Percentiles rank a stretch among this genome's conserved stretches.
phyloP scores from a whole-genome alignment of 1,140 invertebrate species.

The Colletes gigas region DNA sequence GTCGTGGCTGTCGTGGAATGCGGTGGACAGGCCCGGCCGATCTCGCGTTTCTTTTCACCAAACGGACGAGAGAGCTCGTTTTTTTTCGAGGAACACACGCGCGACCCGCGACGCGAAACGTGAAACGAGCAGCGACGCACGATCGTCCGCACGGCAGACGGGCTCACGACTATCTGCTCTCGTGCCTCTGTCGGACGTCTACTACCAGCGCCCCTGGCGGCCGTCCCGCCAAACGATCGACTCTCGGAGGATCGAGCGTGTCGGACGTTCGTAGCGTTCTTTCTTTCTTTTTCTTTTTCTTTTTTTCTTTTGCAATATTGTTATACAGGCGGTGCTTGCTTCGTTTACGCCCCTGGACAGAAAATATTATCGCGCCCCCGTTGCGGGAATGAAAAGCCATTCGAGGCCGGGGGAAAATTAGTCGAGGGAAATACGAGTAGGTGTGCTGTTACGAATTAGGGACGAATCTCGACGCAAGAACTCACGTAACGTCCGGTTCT shows the following conservation, averaged over 20 bases:
- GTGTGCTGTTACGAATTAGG: no score
- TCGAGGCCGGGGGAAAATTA: no score
- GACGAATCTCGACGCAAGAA: no score
- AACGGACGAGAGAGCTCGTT: not conserved
- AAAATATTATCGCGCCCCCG: no score
- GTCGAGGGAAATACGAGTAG: no score
- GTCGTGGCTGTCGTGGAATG: constrained; percentile 19
- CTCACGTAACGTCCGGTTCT: no score
- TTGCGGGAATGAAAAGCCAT: no score
- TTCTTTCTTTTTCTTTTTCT: not conserved
- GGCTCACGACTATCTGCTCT: constrained; percentile 74
- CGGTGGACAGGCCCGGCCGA: not conserved
- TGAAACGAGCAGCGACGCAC: not conserved
- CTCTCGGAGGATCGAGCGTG: not conserved
- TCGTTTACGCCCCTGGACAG: no score
- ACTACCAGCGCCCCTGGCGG: constrained; percentile 68
- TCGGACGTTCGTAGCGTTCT: not conserved
- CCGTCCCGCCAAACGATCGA: constrained; percentile 15
- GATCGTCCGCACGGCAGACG: constrained; percentile 71
- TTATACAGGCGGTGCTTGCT: no score
- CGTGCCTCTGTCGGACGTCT: constrained; percentile 56
- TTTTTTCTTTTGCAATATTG: not conserved
- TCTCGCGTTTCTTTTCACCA: not conserved
- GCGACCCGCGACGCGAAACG: not conserved
- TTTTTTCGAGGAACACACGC: not conserved